Evolutionary conservation across 1,140 invertebrate species (phyloP).

Genomic region (Trissolcus basalis): DNA sequence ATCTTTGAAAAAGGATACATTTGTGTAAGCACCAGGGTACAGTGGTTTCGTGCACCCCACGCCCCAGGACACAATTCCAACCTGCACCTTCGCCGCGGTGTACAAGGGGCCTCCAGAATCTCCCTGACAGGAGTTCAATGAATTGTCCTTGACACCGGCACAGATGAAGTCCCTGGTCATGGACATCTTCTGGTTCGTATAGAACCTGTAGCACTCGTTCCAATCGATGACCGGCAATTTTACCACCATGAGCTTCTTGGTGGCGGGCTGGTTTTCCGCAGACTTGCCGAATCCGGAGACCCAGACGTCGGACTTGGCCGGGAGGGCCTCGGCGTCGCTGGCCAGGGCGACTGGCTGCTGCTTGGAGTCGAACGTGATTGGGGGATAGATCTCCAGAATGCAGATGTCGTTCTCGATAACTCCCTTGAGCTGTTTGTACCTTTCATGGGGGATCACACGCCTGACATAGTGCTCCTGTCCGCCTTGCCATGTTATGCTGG

Average conservation of each 20-base stretch:
- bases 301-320: background rate
- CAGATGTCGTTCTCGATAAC: background rate
- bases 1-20: background rate
- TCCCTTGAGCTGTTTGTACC: background rate
- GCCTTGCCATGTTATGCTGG: background rate
- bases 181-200: background rate
- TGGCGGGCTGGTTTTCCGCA: background rate
- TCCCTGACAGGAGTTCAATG: background rate
- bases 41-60: background rate
- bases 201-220: background rate
- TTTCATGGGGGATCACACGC: background rate
- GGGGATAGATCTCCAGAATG: background rate
- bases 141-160: background rate
- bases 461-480: constrained; percentile 1
- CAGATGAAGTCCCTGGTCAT: background rate
- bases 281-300: constrained; percentile 1
- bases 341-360: background rate
- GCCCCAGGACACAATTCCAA: constrained; percentile 1
- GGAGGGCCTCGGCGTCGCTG: background rate
- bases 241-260: background rate
- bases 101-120: constrained; percentile 5
- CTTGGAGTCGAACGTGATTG: background rate
- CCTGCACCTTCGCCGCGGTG: background rate
- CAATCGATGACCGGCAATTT: background rate
- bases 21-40: constrained; percentile 2